Evolutionary conservation across 1,140 invertebrate genomes (phyloP).

Genomic region (Geopemphigus sp.): DNA sequence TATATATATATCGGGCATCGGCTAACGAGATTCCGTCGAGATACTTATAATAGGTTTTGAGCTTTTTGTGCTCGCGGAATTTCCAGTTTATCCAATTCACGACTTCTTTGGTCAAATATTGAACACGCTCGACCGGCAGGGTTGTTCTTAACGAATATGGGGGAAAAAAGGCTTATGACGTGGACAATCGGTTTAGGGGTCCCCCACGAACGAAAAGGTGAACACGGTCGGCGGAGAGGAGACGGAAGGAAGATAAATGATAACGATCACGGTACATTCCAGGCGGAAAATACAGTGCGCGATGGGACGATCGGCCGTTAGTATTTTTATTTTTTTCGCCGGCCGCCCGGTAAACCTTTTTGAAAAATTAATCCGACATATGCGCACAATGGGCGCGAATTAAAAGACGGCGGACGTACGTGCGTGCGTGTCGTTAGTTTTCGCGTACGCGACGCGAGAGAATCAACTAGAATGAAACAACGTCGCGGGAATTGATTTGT

Average conservation of each 20-base stretch:
- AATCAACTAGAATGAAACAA: no score
- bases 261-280: conserved; percentile 32
- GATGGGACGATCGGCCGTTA: neutral
- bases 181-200: conserved; percentile 36
- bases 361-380: neutral
- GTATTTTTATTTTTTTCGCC: neutral
- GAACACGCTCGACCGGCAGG: conserved; percentile 9
- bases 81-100: conserved; percentile 31
- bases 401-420: neutral
- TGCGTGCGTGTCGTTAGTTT: neutral
- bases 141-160: conserved; percentile 19
- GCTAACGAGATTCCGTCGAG: neutral
- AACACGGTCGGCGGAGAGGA: no score
- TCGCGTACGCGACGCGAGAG: neutral
- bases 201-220: neutral
- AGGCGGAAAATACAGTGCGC: conserved; percentile 23
- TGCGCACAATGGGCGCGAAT: neutral
- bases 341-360: neutral
- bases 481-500: neutral
- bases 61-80: neutral
- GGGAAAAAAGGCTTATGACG: conserved; percentile 21
- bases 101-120: conserved; percentile 13
- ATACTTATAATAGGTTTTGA: neutral
- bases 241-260: conserved; percentile 22
- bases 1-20: neutral